Conservation (phyloP, 1,140 invertebrate genomes). For the Drosophila subobscura region DNA sequence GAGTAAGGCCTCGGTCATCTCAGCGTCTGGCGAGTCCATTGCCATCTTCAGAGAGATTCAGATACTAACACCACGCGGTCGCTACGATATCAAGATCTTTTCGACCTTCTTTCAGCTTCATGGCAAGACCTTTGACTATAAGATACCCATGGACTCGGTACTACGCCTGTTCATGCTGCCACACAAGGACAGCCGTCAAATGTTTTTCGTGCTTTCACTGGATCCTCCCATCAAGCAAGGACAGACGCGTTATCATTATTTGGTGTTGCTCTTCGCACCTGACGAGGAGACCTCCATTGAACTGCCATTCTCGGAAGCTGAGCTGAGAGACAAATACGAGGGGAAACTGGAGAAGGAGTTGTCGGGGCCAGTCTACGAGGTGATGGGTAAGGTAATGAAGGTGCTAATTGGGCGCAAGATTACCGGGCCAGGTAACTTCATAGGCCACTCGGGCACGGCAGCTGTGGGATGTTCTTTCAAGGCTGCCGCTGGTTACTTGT, state of each 20-base stretch:
- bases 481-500: conserved; percentile 98
- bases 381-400: conserved; percentile 98
- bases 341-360: conserved; percentile 96
- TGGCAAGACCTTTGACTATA: conserved; percentile 99
- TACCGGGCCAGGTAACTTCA: conserved; percentile 96
- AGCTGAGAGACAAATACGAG: conserved; percentile 97
- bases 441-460: conserved; percentile 94
- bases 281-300: conserved; percentile 98
- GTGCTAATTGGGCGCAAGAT: conserved; percentile 97
- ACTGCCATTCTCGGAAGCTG: conserved; percentile 95
- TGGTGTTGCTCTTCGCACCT: conserved; percentile 96
- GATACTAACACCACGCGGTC: conserved; percentile 99
- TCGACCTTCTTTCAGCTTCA: conserved; percentile 99
- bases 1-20: conserved; percentile 98
- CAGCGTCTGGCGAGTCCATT: conserved; percentile 98
- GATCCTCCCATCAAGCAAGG: conserved; percentile 99
- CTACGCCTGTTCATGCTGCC: conserved; percentile 97
- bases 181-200: conserved; percentile 98
- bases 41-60: conserved; percentile 98
- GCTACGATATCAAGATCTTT: conserved; percentile 99
- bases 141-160: conserved; percentile 98
- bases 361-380: conserved; percentile 96
- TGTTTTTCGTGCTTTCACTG: conserved; percentile 99
- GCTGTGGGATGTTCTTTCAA: conserved; percentile 98
- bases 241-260: conserved; percentile 97